A percentile compares a stretch with the other conserved stretches of the same genome.
Evolutionary conservation across 2,797 vertebrate genomes (phyloP).

Genomic region (Acridotheres tristis): DNA sequence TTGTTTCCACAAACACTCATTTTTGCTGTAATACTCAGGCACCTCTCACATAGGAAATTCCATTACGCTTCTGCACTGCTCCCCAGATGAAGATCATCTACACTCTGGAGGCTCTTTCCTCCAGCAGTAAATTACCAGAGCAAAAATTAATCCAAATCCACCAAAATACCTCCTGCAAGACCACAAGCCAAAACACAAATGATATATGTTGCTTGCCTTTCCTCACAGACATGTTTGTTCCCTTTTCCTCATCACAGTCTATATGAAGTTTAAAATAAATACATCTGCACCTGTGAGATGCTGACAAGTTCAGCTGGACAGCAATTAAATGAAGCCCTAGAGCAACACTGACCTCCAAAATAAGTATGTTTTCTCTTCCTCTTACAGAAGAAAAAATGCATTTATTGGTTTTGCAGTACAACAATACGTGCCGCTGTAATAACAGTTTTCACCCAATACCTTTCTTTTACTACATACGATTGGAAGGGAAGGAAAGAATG

Average conservation of each 20-base stretch:
- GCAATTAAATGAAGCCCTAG: constrained; percentile 1
- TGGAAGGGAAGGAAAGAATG: not conserved
- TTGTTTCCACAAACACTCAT: not conserved
- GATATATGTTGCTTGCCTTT: not conserved
- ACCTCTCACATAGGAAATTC: constrained; percentile 32
- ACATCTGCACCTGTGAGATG: not conserved
- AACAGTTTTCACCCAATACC: not conserved
- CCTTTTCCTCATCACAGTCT: not conserved
- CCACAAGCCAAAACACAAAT: not conserved
- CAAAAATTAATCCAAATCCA: constrained; percentile 34
- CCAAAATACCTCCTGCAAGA: constrained; percentile 10
- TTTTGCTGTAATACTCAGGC: not conserved
- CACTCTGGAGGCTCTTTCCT: not conserved
- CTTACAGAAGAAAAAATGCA: not conserved
- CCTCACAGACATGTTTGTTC: not conserved
- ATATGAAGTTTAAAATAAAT: constrained; percentile 11
- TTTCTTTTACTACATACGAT: not conserved
- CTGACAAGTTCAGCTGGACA: not conserved
- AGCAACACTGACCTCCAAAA: not conserved
- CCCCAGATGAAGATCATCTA: not conserved
- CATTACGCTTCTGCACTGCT: not conserved
- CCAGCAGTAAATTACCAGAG: not conserved
- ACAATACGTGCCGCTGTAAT: not conserved
- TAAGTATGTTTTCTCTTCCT: not conserved
- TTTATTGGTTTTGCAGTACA: not conserved